These are phyloP conservation scores for Apamea sordens DNA, from an alignment of 2,888 invertebrate genomes.

Conservation along the genomic window DNA sequence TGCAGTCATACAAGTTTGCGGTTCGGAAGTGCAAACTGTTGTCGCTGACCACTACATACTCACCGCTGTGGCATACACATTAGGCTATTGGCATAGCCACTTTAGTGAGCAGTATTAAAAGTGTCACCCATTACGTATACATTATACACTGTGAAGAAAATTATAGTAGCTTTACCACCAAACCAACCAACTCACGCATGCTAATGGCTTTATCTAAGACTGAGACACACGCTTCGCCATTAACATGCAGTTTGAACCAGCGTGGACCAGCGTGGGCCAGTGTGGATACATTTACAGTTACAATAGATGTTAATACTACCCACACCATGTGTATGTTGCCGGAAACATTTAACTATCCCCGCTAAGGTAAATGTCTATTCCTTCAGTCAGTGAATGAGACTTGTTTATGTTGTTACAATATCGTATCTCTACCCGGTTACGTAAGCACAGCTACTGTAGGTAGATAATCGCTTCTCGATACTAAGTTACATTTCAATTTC, in stretches of 20 bases:
- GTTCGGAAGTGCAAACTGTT: constrained; percentile 30
- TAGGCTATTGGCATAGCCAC: background rate
- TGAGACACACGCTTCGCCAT: constrained; percentile 3
- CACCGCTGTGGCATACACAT: constrained; percentile 5
- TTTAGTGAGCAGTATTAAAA: too few species aligned
- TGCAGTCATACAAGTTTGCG: constrained; percentile 6
- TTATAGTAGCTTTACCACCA: background rate
- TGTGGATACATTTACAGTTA: constrained; percentile 33
- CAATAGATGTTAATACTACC: constrained; percentile 40
- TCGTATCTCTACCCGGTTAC: background rate
- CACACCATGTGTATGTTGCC: constrained; percentile 36
- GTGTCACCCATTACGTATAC: background rate
- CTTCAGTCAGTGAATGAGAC: constrained; percentile 9
- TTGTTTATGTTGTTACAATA: constrained; percentile 34
- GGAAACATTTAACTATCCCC: constrained; percentile 40
- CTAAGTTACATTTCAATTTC: constrained; percentile 19
- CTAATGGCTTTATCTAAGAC: constrained; percentile 26
- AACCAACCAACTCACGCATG: background rate
- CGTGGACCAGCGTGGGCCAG: constrained; percentile 6
- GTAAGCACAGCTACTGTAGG: constrained; percentile 14
- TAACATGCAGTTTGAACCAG: constrained; percentile 30
- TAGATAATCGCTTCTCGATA: background rate
- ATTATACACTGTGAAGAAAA: background rate
- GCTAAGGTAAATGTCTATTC: constrained; percentile 29
- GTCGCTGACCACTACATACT: constrained; percentile 9